Evolutionary conservation across 2,888 invertebrate species (phyloP).

Genomic region (Dryocosmus kuriphilus): DNA sequence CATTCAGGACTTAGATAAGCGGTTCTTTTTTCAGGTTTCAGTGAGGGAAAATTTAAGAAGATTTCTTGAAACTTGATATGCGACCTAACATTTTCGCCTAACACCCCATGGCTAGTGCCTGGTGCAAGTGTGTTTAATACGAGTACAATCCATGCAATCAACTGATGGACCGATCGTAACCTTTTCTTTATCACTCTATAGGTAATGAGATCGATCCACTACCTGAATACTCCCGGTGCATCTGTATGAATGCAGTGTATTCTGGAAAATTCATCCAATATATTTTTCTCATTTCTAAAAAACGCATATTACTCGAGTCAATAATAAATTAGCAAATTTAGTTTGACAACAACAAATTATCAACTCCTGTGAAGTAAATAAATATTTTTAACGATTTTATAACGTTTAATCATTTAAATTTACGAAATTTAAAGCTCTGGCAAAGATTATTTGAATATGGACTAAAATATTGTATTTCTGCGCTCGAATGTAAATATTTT

Average conservation of each 20-base stretch:
- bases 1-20: neutral
- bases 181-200: constrained; percentile 30
- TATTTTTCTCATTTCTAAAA: no score
- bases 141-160: neutral
- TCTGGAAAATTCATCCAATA: neutral
- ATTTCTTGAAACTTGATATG: neutral
- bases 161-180: neutral
- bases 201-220: constrained; percentile 48
- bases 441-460: no score
- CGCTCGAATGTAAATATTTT: no score
- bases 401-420: no score
- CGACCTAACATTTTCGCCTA: neutral
- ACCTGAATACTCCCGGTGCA: constrained; percentile 46
- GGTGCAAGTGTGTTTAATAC: neutral
- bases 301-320: no score
- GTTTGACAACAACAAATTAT: no score
- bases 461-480: no score
- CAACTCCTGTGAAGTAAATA: no score
- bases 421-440: no score
- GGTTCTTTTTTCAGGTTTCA: neutral
- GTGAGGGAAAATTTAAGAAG: neutral
- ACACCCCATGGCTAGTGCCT: neutral
- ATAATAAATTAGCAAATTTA: no score
- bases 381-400: no score
- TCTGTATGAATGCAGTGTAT: neutral